Evolutionary conservation across 1,140 invertebrate genomes (phyloP).

Genomic region (Drosophila persimilis): DNA sequence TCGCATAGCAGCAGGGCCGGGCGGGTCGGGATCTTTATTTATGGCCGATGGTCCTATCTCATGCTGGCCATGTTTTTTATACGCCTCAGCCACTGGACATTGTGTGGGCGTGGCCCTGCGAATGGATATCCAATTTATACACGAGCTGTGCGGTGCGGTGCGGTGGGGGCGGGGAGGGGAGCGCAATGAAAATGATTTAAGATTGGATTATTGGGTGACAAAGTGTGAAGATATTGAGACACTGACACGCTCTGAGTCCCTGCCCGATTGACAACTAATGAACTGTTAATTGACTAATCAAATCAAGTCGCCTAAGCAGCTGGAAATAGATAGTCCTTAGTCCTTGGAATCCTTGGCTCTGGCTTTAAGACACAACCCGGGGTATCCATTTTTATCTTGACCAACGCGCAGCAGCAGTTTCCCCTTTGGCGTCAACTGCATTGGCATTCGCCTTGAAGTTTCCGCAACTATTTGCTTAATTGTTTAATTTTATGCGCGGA

Average conservation of each 20-base stretch:
- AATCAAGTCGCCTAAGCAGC: slow-evolving; percentile 30
- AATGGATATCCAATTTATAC: slow-evolving; percentile 56
- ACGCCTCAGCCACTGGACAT: slow-evolving; percentile 50
- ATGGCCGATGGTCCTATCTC: slow-evolving; percentile 47
- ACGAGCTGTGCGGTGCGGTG: too few species aligned
- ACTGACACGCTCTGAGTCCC: slow-evolving; percentile 1
- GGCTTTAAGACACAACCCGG: too few species aligned
- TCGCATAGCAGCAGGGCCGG: too few species aligned
- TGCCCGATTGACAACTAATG: slow-evolving; percentile 45
- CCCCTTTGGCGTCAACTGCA: not conserved
- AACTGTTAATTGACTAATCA: slow-evolving; percentile 58
- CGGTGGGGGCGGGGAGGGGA: not conserved
- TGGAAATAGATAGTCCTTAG: slow-evolving; percentile 7
- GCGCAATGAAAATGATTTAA: slow-evolving; percentile 45
- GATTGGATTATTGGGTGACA: slow-evolving; percentile 54
- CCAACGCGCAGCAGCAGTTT: slow-evolving; percentile 1
- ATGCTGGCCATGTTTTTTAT: slow-evolving; percentile 31
- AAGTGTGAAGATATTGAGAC: slow-evolving; percentile 57
- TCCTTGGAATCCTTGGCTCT: too few species aligned
- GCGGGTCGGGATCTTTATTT: slow-evolving; percentile 56
- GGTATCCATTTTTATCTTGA: not conserved
- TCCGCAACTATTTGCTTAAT: slow-evolving; percentile 57
- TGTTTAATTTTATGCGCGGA: slow-evolving; percentile 56
- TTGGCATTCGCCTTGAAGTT: not conserved
- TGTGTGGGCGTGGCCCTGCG: slow-evolving; percentile 57